Evolutionary conservation across 2,113 vertebrate genomes (phyloP), one percentile per base, ranked within the genome.

Genomic region (Mesoclemmys tuberculata): DNA sequence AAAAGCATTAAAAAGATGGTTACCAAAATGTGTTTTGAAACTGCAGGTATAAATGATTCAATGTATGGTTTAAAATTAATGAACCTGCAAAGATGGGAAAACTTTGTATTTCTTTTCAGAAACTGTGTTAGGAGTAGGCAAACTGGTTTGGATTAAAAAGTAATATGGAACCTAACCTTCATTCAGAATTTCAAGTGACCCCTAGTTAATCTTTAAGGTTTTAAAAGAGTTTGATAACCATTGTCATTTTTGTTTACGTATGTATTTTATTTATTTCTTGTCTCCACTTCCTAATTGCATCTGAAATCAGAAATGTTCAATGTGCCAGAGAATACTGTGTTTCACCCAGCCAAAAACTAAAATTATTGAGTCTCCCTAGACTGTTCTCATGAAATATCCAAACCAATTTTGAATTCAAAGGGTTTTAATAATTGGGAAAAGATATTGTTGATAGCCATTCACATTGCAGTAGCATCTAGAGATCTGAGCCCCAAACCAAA

Each of bases 401-500:
- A 41, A 44, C 24, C 35, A 68, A 16, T 68, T 68, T n/a, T 13
- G 2, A 5, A 31, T 31, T 90, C 19, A 38, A n/a, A 51, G 56
- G 81, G 18, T 35, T 2, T 10, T 83, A 51, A 64, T 55, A 64
- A 64, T 87, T 90, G 46, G 44, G 78, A 58, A 31, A 54, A 64
- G 55, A 41, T 24, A 83, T 91, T 61, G 2, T 0, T 82, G 16
- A 55, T 35, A 31, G 31, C 54, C 16, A 21, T 87, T 77, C 81
- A 19, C 75, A 6, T 1, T 71, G 12, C 48, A 2, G 83, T 77
- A 44, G 48, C 8, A 80, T 56, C 8, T 35, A 18, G 46, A 41
- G 0, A 1, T 44, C 38, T 1, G 55, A 83, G 13, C 27, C n/a
- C 55, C 48, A 85, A 21, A 16, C 58, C 1, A 4, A 46, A 41